Evolutionary conservation across 2,797 vertebrate genomes (phyloP).

Genomic region (Adelosebastes latens): DNA sequence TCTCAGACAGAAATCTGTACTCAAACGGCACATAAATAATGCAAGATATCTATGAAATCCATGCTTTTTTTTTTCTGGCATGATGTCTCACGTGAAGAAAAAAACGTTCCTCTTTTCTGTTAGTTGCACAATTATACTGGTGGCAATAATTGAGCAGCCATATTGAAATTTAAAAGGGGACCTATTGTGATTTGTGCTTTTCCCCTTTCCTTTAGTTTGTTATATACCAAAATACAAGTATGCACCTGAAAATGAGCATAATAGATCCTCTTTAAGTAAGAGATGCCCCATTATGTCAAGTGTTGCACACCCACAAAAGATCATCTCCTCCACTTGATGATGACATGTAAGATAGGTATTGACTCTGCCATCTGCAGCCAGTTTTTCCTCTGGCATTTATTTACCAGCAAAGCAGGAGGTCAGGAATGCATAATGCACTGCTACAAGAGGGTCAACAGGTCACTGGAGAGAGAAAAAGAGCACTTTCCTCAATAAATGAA

Average conservation of each 20-base stretch:
- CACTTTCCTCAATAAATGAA: slow-evolving; percentile 70
- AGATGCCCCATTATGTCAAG: slow-evolving; percentile 19
- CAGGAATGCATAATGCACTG: slow-evolving; percentile 43
- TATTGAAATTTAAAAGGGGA: neutral
- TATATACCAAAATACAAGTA: no score
- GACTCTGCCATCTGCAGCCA: slow-evolving; percentile 32
- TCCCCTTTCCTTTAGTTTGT: no score
- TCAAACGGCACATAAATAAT: slow-evolving; percentile 81
- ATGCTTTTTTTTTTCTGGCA: slow-evolving; percentile 65
- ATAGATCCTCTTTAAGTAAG: neutral
- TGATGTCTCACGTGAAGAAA: slow-evolving; percentile 55
- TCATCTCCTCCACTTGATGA: slow-evolving; percentile 35
- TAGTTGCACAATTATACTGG: neutral
- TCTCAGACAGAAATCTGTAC: slow-evolving; percentile 1
- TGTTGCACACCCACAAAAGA: slow-evolving; percentile 34
- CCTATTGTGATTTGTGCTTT: no score
- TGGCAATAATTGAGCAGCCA: neutral
- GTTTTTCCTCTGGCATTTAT: slow-evolving; percentile 50
- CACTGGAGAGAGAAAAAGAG: slow-evolving; percentile 53
- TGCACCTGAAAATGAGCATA: neutral
- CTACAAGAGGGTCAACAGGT: slow-evolving; percentile 53
- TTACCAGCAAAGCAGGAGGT: slow-evolving; percentile 56
- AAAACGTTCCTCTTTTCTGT: slow-evolving; percentile 53
- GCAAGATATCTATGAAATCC: slow-evolving; percentile 77
- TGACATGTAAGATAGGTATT: slow-evolving; percentile 36